Percentiles rank a stretch among this genome's conserved stretches.
Evolutionary conservation across 2,113 vertebrate genomes (phyloP).

Genomic region (Podarcis cretensis): DNA sequence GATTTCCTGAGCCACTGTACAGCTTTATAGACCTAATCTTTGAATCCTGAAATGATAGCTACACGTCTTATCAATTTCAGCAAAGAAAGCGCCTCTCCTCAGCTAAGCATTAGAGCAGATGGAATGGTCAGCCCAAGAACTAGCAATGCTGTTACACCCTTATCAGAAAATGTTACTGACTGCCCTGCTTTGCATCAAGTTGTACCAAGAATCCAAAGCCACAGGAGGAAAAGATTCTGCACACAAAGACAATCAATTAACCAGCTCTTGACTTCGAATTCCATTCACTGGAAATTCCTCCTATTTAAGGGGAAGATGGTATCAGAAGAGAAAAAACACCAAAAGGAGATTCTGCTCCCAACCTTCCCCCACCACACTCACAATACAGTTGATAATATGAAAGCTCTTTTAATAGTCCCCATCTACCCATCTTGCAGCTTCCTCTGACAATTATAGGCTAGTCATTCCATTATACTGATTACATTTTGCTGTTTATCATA

Average conservation of each 20-base stretch:
- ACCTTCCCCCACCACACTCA: neutral
- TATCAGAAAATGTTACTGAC: neutral
- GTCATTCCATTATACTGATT: neutral
- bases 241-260: neutral
- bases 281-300: neutral
- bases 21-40: slow-evolving; percentile 72
- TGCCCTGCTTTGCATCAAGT: neutral
- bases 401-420: neutral
- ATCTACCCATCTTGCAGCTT: neutral
- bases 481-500: neutral
- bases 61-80: slow-evolving; percentile 74
- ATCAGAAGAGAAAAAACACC: neutral
- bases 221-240: neutral
- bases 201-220: neutral
- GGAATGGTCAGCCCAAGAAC: rapidly evolving
- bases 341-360: neutral
- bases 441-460: neutral
- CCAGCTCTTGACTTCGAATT: neutral
- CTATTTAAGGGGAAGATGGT: neutral
- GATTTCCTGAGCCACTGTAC: slow-evolving; percentile 76
- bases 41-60: slow-evolving; percentile 75
- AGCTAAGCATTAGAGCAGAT: rapidly evolving
- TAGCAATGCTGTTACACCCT: neutral
- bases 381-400: neutral
- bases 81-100: slow-evolving; percentile 28